Evolutionary conservation across 2,888 invertebrate genomes (phyloP), one percentile per base, ranked within the genome.

Genomic region (Nudaria mundana): DNA sequence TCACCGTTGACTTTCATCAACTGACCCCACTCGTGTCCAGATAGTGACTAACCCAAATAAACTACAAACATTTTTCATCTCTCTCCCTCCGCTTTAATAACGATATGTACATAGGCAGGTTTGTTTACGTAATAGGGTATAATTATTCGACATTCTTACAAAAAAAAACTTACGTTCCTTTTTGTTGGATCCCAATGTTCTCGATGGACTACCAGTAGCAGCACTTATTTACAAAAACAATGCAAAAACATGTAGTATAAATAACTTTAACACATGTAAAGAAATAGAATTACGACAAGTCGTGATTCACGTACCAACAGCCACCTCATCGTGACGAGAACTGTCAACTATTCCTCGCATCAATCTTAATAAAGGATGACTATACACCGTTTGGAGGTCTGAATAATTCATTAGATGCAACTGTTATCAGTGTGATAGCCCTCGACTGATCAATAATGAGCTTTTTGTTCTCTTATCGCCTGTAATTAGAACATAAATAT

Each of bases 321-420:
- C 10, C 3, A 4, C 35, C 23, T 35, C 57, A n/a, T n/a, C n/a
- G 60, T 57, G 57, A 57, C 50, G 57, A 53, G 43, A 57, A 56
- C 41, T 47, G 59, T 49, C 46, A 47, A 37, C 29, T 30, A 30
- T 31, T 52, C 41, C 32, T 16, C 35, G 47, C 48, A 49, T 49
- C 49, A 40, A 45, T 52, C 56, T 46, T 39, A 44, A 47, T 52
- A 55, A 52, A 52, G 28, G 29, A 52, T 55, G 56, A 46, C 40
- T 55, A 51, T 55, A 51, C 37, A 34, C 24, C 29, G 32, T 11
- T 18, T 11, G 42, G 18, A 29, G 28, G 20, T 30, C 29, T 56
- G 59, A 58, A 56, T 56, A 36, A 58, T 56, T 58, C 41, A 56
- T 54, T 31, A 58, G 32, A 23, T 55, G 39, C 51, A 51, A 44